Conservation (phyloP, 2,797 vertebrate species). For the Microcaecilia unicolor region DNA sequence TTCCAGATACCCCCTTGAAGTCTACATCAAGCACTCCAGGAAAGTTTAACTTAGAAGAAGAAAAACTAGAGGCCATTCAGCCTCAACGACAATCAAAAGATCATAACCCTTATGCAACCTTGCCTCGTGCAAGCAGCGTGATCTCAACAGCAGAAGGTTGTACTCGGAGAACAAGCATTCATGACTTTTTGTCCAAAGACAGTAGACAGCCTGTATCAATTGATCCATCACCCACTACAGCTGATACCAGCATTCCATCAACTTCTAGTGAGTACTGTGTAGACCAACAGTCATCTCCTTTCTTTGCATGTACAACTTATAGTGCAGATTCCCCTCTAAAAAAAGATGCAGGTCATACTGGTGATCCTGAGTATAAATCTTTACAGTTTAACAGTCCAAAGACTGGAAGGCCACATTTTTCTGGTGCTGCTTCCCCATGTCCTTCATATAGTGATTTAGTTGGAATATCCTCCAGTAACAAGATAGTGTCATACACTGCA, state of each 20-base stretch:
- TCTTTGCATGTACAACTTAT: constrained; percentile 61
- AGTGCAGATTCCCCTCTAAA: constrained; percentile 34
- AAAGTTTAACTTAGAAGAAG: constrained; percentile 66
- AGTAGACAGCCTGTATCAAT: constrained; percentile 75
- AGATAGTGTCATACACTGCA: constrained; percentile 15
- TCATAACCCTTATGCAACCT: constrained; percentile 64
- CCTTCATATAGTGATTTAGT: constrained; percentile 53
- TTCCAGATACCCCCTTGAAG: constrained; percentile 62
- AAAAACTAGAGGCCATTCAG: constrained; percentile 51
- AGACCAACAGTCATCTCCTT: constrained; percentile 48
- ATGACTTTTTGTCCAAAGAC: constrained; percentile 93
- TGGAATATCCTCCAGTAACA: constrained; percentile 30
- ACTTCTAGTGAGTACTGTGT: constrained; percentile 89
- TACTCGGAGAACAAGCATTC: constrained; percentile 91
- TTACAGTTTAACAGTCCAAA: constrained; percentile 24
- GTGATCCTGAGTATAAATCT: background rate
- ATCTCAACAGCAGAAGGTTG: constrained; percentile 95
- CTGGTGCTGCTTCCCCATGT: constrained; percentile 23
- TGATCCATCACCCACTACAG: constrained; percentile 56
- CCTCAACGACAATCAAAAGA: constrained; percentile 61
- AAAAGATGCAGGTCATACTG: constrained; percentile 2
- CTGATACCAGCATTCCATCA: constrained; percentile 55
- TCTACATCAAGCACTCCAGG: constrained; percentile 53
- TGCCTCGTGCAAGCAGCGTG: constrained; percentile 93
- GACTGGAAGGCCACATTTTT: constrained; percentile 20